A percentile compares a stretch with the other conserved stretches of the same genome.
Evolutionary conservation across 2,888 invertebrate species (phyloP).

Genomic region (Arrhopalites spinosus): DNA sequence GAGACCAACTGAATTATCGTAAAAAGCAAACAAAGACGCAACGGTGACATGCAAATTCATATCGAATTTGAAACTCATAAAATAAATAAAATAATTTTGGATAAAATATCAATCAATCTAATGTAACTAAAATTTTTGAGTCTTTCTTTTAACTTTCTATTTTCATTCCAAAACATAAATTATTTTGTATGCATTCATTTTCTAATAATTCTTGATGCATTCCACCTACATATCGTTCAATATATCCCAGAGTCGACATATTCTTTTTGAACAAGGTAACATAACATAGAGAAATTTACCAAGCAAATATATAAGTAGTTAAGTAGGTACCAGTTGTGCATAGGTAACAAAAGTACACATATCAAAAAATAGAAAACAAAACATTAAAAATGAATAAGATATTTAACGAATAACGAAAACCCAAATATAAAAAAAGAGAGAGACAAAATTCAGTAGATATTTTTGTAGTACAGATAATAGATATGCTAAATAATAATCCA

Average conservation of each 20-base stretch:
- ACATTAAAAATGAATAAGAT: neutral
- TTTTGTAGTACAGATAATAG: neutral
- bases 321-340: no score
- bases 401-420: neutral
- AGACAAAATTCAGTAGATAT: neutral
- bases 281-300: no score
- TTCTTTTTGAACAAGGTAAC: no score
- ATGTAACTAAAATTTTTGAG: neutral
- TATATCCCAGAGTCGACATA: no score
- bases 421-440: neutral
- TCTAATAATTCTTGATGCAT: no score
- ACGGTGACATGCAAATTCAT: conserved; percentile 27
- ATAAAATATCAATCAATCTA: neutral
- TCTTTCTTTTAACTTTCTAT: neutral
- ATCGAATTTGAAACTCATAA: conserved; percentile 8
- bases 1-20: conserved; percentile 32
- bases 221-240: no score
- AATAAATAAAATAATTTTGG: neutral
- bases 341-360: no score
- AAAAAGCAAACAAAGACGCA: conserved; percentile 12
- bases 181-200: no score
- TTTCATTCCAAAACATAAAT: neutral
- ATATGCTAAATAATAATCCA: neutral
- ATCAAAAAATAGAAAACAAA: neutral
- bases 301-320: no score